Conservation (phyloP, 2,113 vertebrate genomes). For the Cnemophilus loriae region DNA sequence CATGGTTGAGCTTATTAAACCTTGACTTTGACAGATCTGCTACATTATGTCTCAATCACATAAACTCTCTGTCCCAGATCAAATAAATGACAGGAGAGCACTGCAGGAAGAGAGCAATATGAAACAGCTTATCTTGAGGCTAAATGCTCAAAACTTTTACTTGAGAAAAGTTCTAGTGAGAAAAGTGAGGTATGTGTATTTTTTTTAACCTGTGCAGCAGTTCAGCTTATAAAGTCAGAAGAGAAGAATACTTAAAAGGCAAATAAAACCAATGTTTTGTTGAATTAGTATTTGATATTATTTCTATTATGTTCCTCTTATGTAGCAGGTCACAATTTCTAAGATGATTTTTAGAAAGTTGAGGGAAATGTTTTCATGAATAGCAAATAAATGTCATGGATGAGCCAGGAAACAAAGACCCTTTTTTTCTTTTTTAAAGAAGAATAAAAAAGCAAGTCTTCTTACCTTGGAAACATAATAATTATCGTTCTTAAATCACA, state of each 20-base stretch:
- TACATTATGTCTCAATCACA: neutral
- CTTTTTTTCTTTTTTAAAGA: neutral
- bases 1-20: neutral
- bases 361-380: neutral
- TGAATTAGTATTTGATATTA: slow-evolving; percentile 21
- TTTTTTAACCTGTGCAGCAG: neutral
- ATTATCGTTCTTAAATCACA: neutral
- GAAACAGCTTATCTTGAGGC: neutral
- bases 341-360: slow-evolving; percentile 26
- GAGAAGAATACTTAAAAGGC: neutral
- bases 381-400: neutral
- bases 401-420: neutral
- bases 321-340: neutral
- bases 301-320: slow-evolving; percentile 3
- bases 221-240: neutral
- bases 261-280: neutral
- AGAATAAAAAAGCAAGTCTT: neutral
- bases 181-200: neutral
- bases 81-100: neutral
- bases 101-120: neutral
- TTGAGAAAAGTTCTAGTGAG: neutral
- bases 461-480: neutral
- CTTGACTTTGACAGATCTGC: neutral
- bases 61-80: neutral
- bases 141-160: neutral